Percentiles rank a stretch among this genome's conserved stretches.
These are phyloP conservation scores for Spea multiplicata DNA, from an alignment of 2,113 vertebrate species.

Conservation along the genomic window DNA sequence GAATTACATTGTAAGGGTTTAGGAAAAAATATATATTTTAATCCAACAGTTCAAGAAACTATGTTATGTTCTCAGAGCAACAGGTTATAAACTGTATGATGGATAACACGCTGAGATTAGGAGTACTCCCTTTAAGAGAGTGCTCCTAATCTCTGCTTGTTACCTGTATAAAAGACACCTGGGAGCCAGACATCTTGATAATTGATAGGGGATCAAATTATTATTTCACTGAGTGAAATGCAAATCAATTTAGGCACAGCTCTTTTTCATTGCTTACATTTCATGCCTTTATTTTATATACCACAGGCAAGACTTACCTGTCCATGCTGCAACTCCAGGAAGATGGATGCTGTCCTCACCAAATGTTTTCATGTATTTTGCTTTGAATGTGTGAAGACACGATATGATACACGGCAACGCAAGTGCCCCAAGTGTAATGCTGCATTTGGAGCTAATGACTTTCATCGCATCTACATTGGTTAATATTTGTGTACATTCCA, in stretches of 20 bases:
- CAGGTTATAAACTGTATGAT: too few relatives aligned
- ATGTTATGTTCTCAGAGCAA: too few relatives aligned
- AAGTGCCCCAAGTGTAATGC: conserved; percentile 97
- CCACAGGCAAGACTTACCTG: conserved; percentile 87
- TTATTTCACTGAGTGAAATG: too few relatives aligned
- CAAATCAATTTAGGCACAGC: too few relatives aligned
- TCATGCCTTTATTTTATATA: neutral
- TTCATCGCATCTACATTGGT: conserved; percentile 94
- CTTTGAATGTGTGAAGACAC: conserved; percentile 93
- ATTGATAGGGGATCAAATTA: too few relatives aligned
- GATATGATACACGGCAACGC: conserved; percentile 92
- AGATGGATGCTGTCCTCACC: conserved; percentile 92
- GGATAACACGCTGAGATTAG: too few relatives aligned
- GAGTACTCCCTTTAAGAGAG: too few relatives aligned
- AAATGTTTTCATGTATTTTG: conserved; percentile 98
- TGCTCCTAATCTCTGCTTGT: too few relatives aligned
- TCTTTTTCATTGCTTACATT: neutral
- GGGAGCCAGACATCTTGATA: too few relatives aligned
- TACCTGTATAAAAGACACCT: too few relatives aligned
- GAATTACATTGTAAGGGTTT: neutral
- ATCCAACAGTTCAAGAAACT: too few relatives aligned
- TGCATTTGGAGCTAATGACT: conserved; percentile 94
- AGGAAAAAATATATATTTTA: too few relatives aligned
- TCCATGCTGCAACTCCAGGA: conserved; percentile 93
- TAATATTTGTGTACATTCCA: conserved; percentile 51